Percentiles rank a stretch among this genome's conserved stretches.
These are phyloP conservation scores for Frankliniella intonsa DNA, from an alignment of 2,888 invertebrate genomes.

Conservation along the genomic window DNA sequence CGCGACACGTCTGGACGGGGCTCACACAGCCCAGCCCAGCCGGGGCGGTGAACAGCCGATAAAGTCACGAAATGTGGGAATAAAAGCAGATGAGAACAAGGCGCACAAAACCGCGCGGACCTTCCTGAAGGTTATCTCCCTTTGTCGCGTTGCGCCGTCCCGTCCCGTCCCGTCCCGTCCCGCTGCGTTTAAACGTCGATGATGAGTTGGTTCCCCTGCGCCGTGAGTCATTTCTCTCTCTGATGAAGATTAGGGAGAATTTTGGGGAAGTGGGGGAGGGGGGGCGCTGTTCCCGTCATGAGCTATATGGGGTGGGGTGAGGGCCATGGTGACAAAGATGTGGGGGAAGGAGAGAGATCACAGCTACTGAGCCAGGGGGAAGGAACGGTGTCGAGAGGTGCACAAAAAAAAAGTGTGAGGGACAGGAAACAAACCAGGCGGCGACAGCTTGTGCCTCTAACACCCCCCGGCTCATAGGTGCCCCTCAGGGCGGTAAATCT, in stretches of 20 bases:
- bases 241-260: too few species aligned
- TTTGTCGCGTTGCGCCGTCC: background rate
- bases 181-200: background rate
- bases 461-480: background rate
- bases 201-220: too few species aligned
- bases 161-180: background rate
- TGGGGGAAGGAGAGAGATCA: background rate
- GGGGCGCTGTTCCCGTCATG: too few species aligned
- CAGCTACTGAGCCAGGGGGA: background rate
- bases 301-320: background rate
- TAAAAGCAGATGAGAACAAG: too few species aligned
- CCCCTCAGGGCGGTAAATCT: conserved; percentile 3
- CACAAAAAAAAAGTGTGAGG: background rate
- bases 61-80: background rate
- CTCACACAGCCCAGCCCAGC: too few species aligned
- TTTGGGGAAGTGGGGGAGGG: too few species aligned
- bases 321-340: background rate
- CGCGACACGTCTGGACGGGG: too few species aligned
- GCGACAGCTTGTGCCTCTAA: background rate
- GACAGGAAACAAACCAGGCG: background rate
- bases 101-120: background rate
- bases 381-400: background rate
- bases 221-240: too few species aligned
- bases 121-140: background rate
- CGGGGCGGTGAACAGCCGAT: background rate